These are phyloP conservation scores for Leptinotarsa juncta DNA, from an alignment of 2,888 invertebrate genomes.

Conservation along the genomic window DNA sequence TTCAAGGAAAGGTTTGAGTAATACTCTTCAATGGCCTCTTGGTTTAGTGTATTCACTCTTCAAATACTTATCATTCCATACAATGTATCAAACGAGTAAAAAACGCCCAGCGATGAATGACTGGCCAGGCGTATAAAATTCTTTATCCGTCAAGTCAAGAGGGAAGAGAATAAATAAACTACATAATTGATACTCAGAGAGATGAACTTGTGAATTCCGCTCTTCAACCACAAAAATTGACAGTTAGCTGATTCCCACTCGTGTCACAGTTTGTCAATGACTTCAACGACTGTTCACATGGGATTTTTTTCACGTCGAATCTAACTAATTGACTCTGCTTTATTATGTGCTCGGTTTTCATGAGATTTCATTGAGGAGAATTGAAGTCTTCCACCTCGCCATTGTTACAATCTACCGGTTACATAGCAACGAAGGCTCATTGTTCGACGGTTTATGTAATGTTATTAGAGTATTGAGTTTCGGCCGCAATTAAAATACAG, in stretches of 20 bases:
- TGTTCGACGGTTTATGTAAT: constrained; percentile 14
- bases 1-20: no score
- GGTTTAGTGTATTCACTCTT: background rate
- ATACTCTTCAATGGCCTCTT: no score
- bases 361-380: constrained; percentile 34
- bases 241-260: constrained; percentile 38
- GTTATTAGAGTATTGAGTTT: constrained; percentile 12
- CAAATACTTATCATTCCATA: constrained; percentile 2
- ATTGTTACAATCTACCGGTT: constrained; percentile 35
- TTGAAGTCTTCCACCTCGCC: constrained; percentile 25
- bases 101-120: background rate
- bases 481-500: constrained; percentile 11
- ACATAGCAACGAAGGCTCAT: background rate
- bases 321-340: constrained; percentile 34
- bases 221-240: constrained; percentile 26
- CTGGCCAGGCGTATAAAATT: background rate
- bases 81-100: background rate
- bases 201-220: constrained; percentile 27
- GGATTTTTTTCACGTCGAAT: constrained; percentile 28
- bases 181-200: constrained; percentile 7
- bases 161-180: constrained; percentile 9
- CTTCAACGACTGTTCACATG: constrained; percentile 32
- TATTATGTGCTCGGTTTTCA: constrained; percentile 34
- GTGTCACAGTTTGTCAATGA: constrained; percentile 35
- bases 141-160: background rate